Conservation (phyloP, 2,113 vertebrate genomes). For the Perca fluviatilis region DNA sequence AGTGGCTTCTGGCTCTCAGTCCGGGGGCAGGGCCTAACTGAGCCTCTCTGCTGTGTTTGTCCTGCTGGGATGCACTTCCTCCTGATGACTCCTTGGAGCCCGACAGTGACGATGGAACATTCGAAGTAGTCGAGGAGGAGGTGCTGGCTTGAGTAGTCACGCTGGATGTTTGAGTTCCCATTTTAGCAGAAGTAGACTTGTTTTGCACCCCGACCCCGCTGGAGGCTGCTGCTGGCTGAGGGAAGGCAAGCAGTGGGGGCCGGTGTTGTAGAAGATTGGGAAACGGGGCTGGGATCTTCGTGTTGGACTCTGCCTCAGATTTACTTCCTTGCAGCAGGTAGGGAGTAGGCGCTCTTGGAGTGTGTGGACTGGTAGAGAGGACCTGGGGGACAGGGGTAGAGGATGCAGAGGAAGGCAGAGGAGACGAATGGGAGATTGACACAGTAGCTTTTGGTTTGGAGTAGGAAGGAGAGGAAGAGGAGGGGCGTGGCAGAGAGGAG, state of each 20-base stretch:
- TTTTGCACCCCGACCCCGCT: conserved; percentile 83
- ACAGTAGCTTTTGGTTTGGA: conserved; percentile 84
- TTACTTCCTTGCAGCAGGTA: conserved; percentile 84
- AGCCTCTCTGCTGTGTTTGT: conserved; percentile 83
- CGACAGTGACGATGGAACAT: conserved; percentile 76
- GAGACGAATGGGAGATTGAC: conserved; percentile 85
- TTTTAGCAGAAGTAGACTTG: conserved; percentile 80
- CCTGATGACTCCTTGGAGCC: conserved; percentile 81
- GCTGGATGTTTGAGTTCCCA: conserved; percentile 82
- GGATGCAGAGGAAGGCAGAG: conserved; percentile 83
- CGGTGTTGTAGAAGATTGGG: conserved; percentile 94
- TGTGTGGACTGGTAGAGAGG: conserved; percentile 84
- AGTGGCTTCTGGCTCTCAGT: conserved; percentile 92
- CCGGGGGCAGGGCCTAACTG: conserved; percentile 84
- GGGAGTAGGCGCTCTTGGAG: conserved; percentile 85
- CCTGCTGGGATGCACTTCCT: conserved; percentile 70
- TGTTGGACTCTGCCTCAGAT: conserved; percentile 80
- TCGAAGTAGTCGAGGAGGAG: conserved; percentile 82
- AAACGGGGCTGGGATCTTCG: conserved; percentile 92
- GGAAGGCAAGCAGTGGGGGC: conserved; percentile 91
- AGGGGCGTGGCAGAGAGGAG: conserved; percentile 78
- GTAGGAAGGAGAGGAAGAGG: conserved; percentile 83
- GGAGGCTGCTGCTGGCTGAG: conserved; percentile 87
- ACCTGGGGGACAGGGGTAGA: conserved; percentile 82
- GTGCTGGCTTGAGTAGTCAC: conserved; percentile 82